Base-by-base conservation (phyloP, 2,888 invertebrate species). In the Phyto melanocephala region DNA sequence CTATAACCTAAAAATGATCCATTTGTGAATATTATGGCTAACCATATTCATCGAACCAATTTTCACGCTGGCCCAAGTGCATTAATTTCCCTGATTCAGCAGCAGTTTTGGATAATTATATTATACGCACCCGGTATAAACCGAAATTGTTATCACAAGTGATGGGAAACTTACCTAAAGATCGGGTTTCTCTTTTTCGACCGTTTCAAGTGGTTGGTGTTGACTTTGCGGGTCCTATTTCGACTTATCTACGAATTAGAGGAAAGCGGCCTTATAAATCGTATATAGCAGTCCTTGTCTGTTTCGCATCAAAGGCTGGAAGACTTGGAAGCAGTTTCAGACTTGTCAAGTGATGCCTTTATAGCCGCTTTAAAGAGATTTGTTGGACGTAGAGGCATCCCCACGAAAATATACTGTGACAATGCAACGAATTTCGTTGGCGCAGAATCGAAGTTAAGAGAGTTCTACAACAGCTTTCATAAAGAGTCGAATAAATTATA, bases 281-380 rank as follows among this genome's bases (percentile, higher is more conserved):
- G 0, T 82, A 80, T 11, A 45, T 74, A 13, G 47, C 33, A 4
- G 72, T 68, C 8, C 79, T 70, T 35, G 28, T 67, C 1, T 72
- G 80, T 11, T 76, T 78, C 10, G 10, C 85, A 8, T 52, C 82
- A 1, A 83, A 77, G 28, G 72, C 70, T n/a, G 0, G 75, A 80
- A 1, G 74, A 83, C 15, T 22, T 85, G 1, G 84, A 86, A 40
- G 56, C 68, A 7, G 85, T 84, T 8, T 79, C 75, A 0, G 84
- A 82, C n/a, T 8, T 86, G 17, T 81, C 81, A 1, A 63, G 81
- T 10, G 56, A 67, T 11, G 83, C 82, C 1, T 80, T 84, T 8
- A 62, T 81, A 17, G 42, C 42, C 3, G 42, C 42, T 15, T n/a
- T 42, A 6, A 42, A 42, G 15, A 65, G 74, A 1, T 81, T 84